Evolutionary conservation across 2,888 invertebrate genomes (phyloP).

Genomic region (Drosophila meridionalis): DNA sequence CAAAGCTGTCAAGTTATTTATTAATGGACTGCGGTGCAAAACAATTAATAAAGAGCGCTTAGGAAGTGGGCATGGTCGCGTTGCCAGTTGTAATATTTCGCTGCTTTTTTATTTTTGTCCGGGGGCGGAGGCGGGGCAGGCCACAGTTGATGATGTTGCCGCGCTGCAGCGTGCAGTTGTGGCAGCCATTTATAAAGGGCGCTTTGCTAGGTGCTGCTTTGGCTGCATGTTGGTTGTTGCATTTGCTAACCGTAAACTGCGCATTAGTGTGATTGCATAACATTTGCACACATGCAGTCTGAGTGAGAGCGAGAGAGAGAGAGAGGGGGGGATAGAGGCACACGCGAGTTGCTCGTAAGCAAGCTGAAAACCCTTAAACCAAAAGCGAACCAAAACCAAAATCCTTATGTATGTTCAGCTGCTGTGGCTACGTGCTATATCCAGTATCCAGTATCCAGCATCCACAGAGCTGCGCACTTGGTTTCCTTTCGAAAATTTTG

Average conservation of each 20-base stretch:
- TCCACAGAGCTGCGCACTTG: constrained; percentile 5
- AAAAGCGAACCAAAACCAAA: constrained; percentile 68
- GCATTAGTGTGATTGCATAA: constrained; percentile 80
- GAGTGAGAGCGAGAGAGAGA: neutral
- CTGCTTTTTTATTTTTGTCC: neutral
- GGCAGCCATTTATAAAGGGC: constrained; percentile 72
- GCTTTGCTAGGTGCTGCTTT: constrained; percentile 51
- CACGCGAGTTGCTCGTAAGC: constrained; percentile 30
- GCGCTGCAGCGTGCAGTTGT: constrained; percentile 27
- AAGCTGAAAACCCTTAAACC: constrained; percentile 49
- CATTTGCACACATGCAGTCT: constrained; percentile 47
- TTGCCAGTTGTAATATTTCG: constrained; percentile 23
- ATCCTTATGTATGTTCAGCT: constrained; percentile 72
- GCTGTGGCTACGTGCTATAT: constrained; percentile 71
- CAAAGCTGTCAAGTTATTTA: constrained; percentile 50
- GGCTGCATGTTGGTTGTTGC: constrained; percentile 31
- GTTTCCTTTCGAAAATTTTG: constrained; percentile 57
- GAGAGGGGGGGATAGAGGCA: neutral
- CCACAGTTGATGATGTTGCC: constrained; percentile 55
- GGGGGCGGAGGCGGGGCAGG: constrained; percentile 30
- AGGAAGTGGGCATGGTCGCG: constrained; percentile 20
- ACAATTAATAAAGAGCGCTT: constrained; percentile 61
- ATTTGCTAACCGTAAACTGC: constrained; percentile 67
- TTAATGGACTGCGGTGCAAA: constrained; percentile 45
- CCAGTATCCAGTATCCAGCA: constrained; percentile 28